Base-by-base conservation (phyloP, 2,888 invertebrate species). In the Drosophila merina region DNA sequence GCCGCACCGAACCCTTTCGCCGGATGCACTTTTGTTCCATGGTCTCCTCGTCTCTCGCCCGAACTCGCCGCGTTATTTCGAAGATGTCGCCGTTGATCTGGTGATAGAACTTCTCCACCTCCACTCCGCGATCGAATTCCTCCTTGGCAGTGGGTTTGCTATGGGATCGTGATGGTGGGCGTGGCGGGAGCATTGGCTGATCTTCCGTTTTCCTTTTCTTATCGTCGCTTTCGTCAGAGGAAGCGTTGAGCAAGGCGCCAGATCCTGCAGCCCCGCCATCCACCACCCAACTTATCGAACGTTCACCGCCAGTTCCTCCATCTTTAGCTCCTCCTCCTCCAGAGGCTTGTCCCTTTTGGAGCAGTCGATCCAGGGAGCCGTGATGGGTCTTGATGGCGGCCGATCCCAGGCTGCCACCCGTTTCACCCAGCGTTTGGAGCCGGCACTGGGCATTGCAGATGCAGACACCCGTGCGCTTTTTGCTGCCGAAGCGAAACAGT, bases 71-170 rank as follows among this genome's bases (percentile, higher is more conserved):
- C 6, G 91, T 92, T 42, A 92, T 91, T 74, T 92, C 92, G 63
- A 92, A 91, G 42, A 92, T 91, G 47, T 92, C 91, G 2, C 92
- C 92, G 47, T 92, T 92, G 57, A 92, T 92, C 74, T 92, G 92
- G 69, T 92, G 92, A 72, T 92, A 92, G 71, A 91, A 92, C 67
- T 91, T 92, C 57, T 92, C 91, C n/a, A 91, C 91, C 62, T 91
- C 91, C 1, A 91, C 91, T 12, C 91, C 91, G 4, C 91, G 90
- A 56, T 91, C 91, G 49, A 91, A 91, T 33, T 91, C 89, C 52
- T 90, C 89, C 44, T 90, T 89, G 1, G 82, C 89, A 31, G 77
- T 83, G 38, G 76, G 79, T 59, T 75, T 79, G 14, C 44, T 30
- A n/a, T 80, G 85, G 3, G 79, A 75, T 6, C 84, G 81, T 28